Evolutionary conservation across 2,113 vertebrate species (phyloP), one percentile per base, ranked within the genome.

Genomic region (Melanerpes formicivorus): DNA sequence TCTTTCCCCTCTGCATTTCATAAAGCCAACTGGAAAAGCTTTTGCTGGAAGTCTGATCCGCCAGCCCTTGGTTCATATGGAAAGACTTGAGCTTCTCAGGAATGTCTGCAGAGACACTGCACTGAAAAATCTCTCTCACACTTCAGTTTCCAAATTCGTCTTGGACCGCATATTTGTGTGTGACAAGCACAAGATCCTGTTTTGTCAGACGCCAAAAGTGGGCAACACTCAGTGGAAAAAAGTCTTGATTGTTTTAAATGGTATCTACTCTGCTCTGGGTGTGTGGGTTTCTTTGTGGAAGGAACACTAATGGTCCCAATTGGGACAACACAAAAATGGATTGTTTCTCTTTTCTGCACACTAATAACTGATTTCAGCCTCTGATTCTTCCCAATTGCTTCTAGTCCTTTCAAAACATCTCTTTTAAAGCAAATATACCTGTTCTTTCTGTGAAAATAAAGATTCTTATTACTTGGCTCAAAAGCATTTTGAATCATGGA

Each of bases 161-260:
- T 98, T 99, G 84, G 99, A 99, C 95, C 98, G 99, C 77, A 99
- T 99, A 95, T 99, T 99, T 84, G 99, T 99, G 87, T 99, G 99
- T 69, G 99, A 99, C 97, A 99, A 99, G 93, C 98, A 99, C 97
- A 99, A 98, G 97, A 99, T 99, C 92, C 97, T 99, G 72, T 99
- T 99, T 97, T 99, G 99, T 97, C 99, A 99, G 97, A 99, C 99
- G 2, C 99, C 99, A 29, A 99, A 99, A 98, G 99, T 99, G 95
- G 99, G 99, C 81, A 99, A 99, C 97, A 99, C 99, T 4, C 99
- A 99, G 73, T 99, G 99, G 99, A 99, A 99, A 97, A 99, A 99
- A 97, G 99, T 99, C 93, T 98, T 99, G 66, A 99, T 99, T 9
- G 99, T 99, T 87, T 97, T 99, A 87, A 99, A 99, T 18, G 99